phyloP scores from a whole-genome alignment of 2,888 invertebrate species.

The Nebria salina region DNA sequence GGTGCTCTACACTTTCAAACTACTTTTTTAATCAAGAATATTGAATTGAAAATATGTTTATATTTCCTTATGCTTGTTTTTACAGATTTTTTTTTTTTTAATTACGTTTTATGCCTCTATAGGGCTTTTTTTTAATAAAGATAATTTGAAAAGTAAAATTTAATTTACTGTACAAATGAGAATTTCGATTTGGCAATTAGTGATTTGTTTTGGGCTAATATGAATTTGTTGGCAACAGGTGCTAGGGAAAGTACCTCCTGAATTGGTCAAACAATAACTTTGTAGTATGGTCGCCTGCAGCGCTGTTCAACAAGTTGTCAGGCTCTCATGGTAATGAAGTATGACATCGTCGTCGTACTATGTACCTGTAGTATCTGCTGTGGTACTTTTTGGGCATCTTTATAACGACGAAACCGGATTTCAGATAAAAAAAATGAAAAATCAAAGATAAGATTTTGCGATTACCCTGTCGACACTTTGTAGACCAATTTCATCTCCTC shows the following conservation, averaged over 20 bases:
- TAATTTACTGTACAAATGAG: too few relatives aligned
- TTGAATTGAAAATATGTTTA: too few relatives aligned
- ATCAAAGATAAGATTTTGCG: not conserved
- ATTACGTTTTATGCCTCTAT: too few relatives aligned
- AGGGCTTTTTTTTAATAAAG: too few relatives aligned
- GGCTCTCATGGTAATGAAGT: slow-evolving; percentile 40
- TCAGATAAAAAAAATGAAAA: not conserved
- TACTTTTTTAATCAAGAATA: too few relatives aligned
- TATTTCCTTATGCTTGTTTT: too few relatives aligned
- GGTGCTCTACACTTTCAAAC: too few relatives aligned
- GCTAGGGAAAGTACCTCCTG: slow-evolving; percentile 9
- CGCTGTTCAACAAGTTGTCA: slow-evolving; percentile 45
- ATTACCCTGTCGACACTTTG: not conserved
- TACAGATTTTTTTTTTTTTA: too few relatives aligned
- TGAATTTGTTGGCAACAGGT: not conserved
- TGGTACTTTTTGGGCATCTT: not conserved
- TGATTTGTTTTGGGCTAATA: not conserved
- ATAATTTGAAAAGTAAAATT: too few relatives aligned
- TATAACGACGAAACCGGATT: not conserved
- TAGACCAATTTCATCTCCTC: not conserved
- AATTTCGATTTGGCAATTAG: too few relatives aligned
- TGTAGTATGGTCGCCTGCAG: slow-evolving; percentile 34
- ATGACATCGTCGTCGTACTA: slow-evolving; percentile 14
- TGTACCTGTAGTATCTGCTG: not conserved
- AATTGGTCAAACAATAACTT: slow-evolving; percentile 34